These are phyloP conservation scores for Psittacula echo DNA, from an alignment of 2,797 vertebrate genomes.

Conservation along the genomic window DNA sequence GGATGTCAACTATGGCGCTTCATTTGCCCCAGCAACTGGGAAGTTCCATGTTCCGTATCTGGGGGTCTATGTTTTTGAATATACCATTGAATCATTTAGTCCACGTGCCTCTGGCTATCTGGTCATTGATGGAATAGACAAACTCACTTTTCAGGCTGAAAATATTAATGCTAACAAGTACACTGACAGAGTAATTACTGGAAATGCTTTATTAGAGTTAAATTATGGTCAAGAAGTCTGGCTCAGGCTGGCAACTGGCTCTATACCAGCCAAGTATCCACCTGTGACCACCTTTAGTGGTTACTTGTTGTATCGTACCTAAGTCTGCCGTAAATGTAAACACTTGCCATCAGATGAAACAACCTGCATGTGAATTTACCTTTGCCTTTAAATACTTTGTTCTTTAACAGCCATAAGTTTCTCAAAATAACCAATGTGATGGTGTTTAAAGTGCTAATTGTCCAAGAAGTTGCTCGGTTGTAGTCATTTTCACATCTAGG, in stretches of 20 bases:
- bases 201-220: constrained; percentile 82
- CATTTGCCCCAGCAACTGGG: constrained; percentile 79
- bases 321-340: neutral
- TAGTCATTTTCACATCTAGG: neutral
- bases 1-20: constrained; percentile 82
- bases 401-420: neutral
- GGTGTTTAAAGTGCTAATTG: neutral
- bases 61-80: constrained; percentile 84
- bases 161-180: constrained; percentile 67
- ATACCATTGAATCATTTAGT: constrained; percentile 81
- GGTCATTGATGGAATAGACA: constrained; percentile 81
- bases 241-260: constrained; percentile 78
- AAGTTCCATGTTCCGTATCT: constrained; percentile 82
- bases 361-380: neutral
- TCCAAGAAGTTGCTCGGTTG: neutral
- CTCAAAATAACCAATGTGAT: neutral
- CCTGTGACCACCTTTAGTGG: constrained; percentile 83
- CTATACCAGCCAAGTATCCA: constrained; percentile 79
- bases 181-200: constrained; percentile 75
- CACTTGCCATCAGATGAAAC: neutral
- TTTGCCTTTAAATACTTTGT: neutral
- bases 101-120: constrained; percentile 79
- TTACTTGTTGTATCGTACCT: constrained; percentile 83
- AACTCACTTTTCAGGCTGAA: constrained; percentile 81
- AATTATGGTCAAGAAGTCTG: constrained; percentile 86